Evolutionary conservation across 2,888 invertebrate genomes (phyloP).

Genomic region (Nymphalis urticae): DNA sequence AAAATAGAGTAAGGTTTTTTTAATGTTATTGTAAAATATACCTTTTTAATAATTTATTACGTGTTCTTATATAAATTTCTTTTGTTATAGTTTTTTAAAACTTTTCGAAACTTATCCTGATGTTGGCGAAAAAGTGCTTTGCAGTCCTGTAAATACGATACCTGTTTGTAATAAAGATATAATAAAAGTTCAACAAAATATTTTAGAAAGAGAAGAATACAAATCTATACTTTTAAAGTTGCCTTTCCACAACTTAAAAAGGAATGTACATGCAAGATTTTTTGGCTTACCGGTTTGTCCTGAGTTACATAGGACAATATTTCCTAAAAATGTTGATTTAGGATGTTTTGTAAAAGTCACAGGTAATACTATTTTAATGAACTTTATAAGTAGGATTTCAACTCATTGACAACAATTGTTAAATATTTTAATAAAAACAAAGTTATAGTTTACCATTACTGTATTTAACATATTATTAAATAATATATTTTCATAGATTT

Average conservation of each 20-base stretch:
- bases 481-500: neutral
- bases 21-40: slow-evolving; percentile 1
- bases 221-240: slow-evolving; percentile 56
- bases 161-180: slow-evolving; percentile 84
- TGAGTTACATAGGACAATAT: slow-evolving; percentile 83
- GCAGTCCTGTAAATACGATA: slow-evolving; percentile 83
- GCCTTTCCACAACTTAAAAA: slow-evolving; percentile 75
- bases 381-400: slow-evolving; percentile 3
- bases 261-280: slow-evolving; percentile 85
- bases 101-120: slow-evolving; percentile 86
- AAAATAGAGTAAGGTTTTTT: slow-evolving; percentile 84
- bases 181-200: slow-evolving; percentile 81
- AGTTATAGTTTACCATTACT: neutral
- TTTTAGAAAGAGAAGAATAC: slow-evolving; percentile 70
- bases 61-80: too few species aligned
- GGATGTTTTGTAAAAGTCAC: slow-evolving; percentile 88
- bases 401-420: neutral
- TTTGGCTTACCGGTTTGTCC: slow-evolving; percentile 86
- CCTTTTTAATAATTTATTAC: too few species aligned
- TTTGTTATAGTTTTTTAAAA: slow-evolving; percentile 83
- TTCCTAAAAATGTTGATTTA: slow-evolving; percentile 87
- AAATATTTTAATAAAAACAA: neutral
- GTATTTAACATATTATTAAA: neutral
- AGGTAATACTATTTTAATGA: slow-evolving; percentile 65
- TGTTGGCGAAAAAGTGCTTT: slow-evolving; percentile 85